These are phyloP conservation scores for Trachelus stipa DNA, from an alignment of 2,888 invertebrate species.

Conservation along the genomic window DNA sequence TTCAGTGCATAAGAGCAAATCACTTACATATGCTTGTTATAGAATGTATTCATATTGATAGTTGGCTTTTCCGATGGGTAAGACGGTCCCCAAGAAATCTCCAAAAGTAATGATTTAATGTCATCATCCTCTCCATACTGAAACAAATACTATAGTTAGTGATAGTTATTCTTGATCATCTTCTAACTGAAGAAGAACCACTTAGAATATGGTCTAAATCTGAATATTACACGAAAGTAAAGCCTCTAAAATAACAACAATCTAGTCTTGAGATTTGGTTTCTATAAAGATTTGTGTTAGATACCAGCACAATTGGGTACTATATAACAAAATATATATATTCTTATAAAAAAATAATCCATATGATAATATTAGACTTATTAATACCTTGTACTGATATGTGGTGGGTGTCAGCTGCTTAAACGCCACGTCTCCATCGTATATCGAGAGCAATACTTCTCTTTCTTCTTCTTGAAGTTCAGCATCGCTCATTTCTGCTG, in stretches of 20 bases:
- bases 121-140: conserved; percentile 86
- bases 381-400: conserved; percentile 90
- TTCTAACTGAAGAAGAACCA: neutral
- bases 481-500: conserved; percentile 69
- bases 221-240: neutral
- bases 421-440: conserved; percentile 91
- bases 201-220: neutral
- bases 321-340: neutral
- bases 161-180: neutral
- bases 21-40: conserved; percentile 92
- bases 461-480: conserved; percentile 88
- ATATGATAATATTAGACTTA: neutral
- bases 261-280: neutral
- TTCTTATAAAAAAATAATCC: neutral
- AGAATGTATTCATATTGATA: conserved; percentile 91
- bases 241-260: neutral
- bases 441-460: conserved; percentile 92
- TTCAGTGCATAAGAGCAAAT: conserved; percentile 30
- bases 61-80: conserved; percentile 88
- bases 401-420: conserved; percentile 82
- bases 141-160: conserved; percentile 44
- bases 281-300: neutral
- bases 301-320: neutral
- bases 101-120: conserved; percentile 84
- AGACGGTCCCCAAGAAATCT: conserved; percentile 86